Percentiles rank a stretch among this genome's conserved stretches.
Evolutionary conservation across 2,888 invertebrate genomes (phyloP).

Genomic region (Saturnia japonica): DNA sequence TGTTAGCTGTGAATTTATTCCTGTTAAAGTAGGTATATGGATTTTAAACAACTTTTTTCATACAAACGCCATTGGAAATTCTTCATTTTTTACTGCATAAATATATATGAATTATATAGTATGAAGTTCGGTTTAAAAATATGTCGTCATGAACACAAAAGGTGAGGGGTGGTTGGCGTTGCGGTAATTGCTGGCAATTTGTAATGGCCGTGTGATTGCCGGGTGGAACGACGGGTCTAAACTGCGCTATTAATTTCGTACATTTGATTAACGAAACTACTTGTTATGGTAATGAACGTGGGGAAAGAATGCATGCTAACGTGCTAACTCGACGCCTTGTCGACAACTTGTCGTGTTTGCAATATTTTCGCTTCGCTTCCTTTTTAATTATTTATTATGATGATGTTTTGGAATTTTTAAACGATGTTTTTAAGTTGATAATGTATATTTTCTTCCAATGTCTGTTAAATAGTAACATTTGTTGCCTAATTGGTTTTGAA

Average conservation of each 20-base stretch:
- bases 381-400: slow-evolving; percentile 66
- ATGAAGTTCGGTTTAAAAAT: slow-evolving; percentile 49
- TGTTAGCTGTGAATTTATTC: background rate
- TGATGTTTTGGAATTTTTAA: slow-evolving; percentile 54
- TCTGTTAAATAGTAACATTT: background rate
- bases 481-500: background rate
- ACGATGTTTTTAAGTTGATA: slow-evolving; percentile 44
- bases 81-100: background rate
- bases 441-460: background rate
- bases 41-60: background rate
- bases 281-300: slow-evolving; percentile 80
- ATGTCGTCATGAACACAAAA: slow-evolving; percentile 55
- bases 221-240: slow-evolving; percentile 76
- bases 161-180: slow-evolving; percentile 60
- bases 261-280: slow-evolving; percentile 82
- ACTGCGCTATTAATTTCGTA: slow-evolving; percentile 81
- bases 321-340: slow-evolving; percentile 74
- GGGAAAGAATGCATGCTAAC: slow-evolving; percentile 78
- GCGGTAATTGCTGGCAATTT: slow-evolving; percentile 78
- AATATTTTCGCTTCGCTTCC: slow-evolving; percentile 69
- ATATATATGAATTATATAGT: slow-evolving; percentile 42
- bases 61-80: background rate
- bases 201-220: slow-evolving; percentile 79
- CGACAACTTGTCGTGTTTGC: slow-evolving; percentile 75
- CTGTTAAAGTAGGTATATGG: background rate